These are phyloP conservation scores for Pseudococcus jackbeardsleyi DNA, from an alignment of 2,888 invertebrate species.

Conservation along the genomic window DNA sequence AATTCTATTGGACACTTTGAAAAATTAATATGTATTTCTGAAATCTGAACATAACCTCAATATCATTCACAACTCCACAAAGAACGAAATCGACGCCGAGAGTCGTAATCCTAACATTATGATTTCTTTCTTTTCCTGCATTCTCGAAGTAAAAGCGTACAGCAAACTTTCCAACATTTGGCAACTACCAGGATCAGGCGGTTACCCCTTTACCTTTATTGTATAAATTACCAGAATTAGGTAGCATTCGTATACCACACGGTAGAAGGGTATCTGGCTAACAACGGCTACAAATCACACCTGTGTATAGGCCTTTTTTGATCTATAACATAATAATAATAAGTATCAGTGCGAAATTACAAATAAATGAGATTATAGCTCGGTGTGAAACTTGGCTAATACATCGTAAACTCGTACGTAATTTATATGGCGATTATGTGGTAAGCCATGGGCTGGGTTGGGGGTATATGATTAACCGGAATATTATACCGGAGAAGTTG, in stretches of 20 bases:
- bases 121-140: background rate
- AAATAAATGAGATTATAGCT: slow-evolving; percentile 11
- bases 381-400: slow-evolving; percentile 18
- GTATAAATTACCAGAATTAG: slow-evolving; percentile 11
- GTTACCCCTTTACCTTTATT: background rate
- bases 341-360: slow-evolving; percentile 14
- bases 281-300: slow-evolving; percentile 16
- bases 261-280: background rate
- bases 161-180: background rate
- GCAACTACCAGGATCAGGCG: background rate
- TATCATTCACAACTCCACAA: too few relatives aligned
- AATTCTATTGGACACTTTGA: too few relatives aligned
- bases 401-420: background rate
- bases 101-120: background rate
- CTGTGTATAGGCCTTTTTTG: slow-evolving; percentile 16
- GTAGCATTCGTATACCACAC: background rate
- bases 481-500: background rate
- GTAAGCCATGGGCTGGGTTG: background rate
- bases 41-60: too few relatives aligned
- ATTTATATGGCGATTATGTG: slow-evolving; percentile 32
- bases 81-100: too few relatives aligned
- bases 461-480: background rate
- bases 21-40: too few relatives aligned
- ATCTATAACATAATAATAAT: slow-evolving; percentile 8
- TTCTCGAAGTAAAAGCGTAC: background rate